Evolutionary conservation across 2,888 invertebrate species (phyloP).

Genomic region (Conus canariensis): DNA sequence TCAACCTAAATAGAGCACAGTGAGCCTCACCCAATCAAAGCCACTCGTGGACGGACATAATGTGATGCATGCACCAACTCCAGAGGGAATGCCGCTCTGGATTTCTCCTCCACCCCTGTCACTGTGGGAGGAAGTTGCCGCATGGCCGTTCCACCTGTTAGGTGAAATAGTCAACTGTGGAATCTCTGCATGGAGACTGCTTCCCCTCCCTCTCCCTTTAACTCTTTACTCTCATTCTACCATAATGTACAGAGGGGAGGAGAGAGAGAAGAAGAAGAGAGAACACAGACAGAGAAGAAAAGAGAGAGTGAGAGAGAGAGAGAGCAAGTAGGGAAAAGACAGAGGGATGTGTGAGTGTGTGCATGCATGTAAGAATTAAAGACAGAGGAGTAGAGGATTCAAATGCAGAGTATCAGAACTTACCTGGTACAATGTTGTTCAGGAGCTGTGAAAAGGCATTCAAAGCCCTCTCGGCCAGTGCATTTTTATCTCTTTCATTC

Average conservation of each 20-base stretch:
- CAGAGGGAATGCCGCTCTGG: constrained; percentile 93
- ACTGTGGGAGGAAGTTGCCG: constrained; percentile 87
- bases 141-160: constrained; percentile 62
- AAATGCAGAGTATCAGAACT: neutral
- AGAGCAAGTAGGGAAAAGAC: neutral
- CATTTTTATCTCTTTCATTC: constrained; percentile 69
- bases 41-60: constrained; percentile 90
- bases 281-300: neutral
- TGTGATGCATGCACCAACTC: constrained; percentile 93
- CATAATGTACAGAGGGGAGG: neutral
- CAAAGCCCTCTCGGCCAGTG: constrained; percentile 57
- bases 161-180: too few relatives aligned
- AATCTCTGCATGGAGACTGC: too few relatives aligned
- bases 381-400: neutral
- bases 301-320: neutral
- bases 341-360: neutral
- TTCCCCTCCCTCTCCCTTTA: too few relatives aligned
- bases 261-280: neutral
- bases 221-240: too few relatives aligned
- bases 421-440: constrained; percentile 61
- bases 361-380: neutral
- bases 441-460: constrained; percentile 59
- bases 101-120: constrained; percentile 81
- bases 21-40: constrained; percentile 88
- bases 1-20: too few relatives aligned